A percentile compares a stretch with the other conserved stretches of the same genome.
Conservation (phyloP, 2,113 vertebrate genomes). For the Neoarius graeffei region DNA sequence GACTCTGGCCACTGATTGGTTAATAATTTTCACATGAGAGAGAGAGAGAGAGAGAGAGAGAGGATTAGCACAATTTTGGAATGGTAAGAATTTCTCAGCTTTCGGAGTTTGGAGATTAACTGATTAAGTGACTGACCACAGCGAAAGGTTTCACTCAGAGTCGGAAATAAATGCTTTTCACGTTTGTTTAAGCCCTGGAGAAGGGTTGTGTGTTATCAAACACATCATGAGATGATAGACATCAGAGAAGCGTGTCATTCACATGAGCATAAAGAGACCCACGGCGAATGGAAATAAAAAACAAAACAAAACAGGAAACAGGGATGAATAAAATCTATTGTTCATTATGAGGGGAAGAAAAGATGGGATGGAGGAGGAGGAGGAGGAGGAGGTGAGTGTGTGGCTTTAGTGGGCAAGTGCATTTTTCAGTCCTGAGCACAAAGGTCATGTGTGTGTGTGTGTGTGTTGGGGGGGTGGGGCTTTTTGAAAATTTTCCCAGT, state of each 20-base stretch:
- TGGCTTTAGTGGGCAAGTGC: slow-evolving; percentile 45
- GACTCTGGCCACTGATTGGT: slow-evolving; percentile 5
- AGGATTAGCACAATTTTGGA: slow-evolving; percentile 49
- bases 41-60: slow-evolving; percentile 3
- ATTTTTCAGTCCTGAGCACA: slow-evolving; percentile 59
- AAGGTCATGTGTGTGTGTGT: slow-evolving; percentile 67
- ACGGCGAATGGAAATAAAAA: not conserved
- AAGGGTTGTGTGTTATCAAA: not conserved
- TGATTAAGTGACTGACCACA: not conserved
- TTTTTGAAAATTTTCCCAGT: no score
- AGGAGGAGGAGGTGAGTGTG: slow-evolving; percentile 7
- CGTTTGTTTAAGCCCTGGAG: not conserved
- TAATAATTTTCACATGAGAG: slow-evolving; percentile 20
- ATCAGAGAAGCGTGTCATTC: not conserved
- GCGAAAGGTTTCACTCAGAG: slow-evolving; percentile 27
- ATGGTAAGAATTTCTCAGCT: slow-evolving; percentile 49
- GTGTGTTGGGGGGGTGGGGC: not conserved
- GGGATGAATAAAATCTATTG: slow-evolving; percentile 20
- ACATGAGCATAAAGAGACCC: not conserved
- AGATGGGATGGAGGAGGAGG: not conserved
- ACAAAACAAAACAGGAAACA: not conserved
- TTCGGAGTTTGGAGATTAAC: slow-evolving; percentile 31
- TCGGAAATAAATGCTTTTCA: not conserved
- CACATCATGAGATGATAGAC: not conserved
- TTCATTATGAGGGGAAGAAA: not conserved